Evolutionary conservation across 2,113 vertebrate species (phyloP).

Genomic region (Oceanodroma tethys): DNA sequence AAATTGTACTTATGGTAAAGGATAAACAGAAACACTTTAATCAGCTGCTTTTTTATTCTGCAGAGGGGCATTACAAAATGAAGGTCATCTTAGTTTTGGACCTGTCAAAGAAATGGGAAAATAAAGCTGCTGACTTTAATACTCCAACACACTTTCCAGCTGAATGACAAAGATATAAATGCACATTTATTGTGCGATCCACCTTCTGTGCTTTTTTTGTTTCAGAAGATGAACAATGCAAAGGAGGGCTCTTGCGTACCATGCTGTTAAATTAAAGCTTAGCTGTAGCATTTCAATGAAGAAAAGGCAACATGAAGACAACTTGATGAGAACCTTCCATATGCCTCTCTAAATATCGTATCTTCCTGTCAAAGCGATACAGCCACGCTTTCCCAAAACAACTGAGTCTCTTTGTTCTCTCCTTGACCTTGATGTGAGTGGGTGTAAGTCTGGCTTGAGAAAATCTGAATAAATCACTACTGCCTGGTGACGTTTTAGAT

Average conservation of each 20-base stretch:
- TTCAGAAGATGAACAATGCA: background rate
- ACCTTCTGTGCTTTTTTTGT: background rate
- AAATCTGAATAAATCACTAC: background rate
- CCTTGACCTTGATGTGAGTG: background rate
- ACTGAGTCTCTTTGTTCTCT: background rate
- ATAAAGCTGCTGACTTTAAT: background rate
- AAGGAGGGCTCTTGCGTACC: background rate
- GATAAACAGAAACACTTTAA: background rate
- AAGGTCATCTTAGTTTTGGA: background rate
- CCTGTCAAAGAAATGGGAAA: background rate
- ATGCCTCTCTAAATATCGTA: accelerated
- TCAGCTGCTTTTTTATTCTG: background rate
- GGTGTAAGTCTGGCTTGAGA: background rate
- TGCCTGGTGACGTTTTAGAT: background rate
- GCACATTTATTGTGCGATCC: background rate
- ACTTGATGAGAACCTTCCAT: background rate
- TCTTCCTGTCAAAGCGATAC: background rate
- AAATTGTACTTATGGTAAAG: background rate
- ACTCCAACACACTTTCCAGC: background rate
- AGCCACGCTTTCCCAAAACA: background rate
- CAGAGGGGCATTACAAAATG: background rate
- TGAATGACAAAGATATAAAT: background rate
- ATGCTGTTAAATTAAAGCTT: background rate
- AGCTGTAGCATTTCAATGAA: background rate
- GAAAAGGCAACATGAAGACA: background rate